Percentiles rank a stretch among this genome's conserved stretches.
Evolutionary conservation across 2,888 invertebrate genomes (phyloP).

Genomic region (Esperia sulphurella): DNA sequence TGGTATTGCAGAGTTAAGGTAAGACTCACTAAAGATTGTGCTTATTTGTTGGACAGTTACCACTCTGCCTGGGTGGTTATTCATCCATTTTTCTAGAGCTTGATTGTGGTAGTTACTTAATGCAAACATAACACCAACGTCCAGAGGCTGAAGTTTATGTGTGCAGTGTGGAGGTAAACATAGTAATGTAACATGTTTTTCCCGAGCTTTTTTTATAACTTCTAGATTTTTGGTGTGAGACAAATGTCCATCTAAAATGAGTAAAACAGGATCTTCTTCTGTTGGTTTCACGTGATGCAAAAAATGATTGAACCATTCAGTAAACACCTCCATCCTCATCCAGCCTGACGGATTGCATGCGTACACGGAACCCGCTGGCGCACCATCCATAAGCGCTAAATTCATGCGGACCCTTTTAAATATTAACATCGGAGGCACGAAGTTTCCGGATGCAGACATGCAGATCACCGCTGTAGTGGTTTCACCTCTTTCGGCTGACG

Average conservation of each 20-base stretch:
- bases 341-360: constrained; percentile 18
- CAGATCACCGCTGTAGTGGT: constrained; percentile 27
- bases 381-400: constrained; percentile 26
- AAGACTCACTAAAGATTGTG: constrained; percentile 12
- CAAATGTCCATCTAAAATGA: constrained; percentile 40
- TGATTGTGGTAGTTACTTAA: constrained; percentile 17
- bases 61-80: constrained; percentile 14
- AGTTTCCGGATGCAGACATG: constrained; percentile 25
- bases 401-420: constrained; percentile 25
- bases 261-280: constrained; percentile 28
- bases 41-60: constrained; percentile 12
- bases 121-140: constrained; percentile 16
- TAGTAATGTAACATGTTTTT: constrained; percentile 30
- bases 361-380: constrained; percentile 25
- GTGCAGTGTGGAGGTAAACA: constrained; percentile 33
- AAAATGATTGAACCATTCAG: constrained; percentile 46
- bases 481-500: constrained; percentile 26
- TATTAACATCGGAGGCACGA: constrained; percentile 28
- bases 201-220: constrained; percentile 23
- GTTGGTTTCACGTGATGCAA: constrained; percentile 23
- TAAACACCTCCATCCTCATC: constrained; percentile 36
- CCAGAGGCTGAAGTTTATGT: constrained; percentile 16
- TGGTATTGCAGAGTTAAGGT: constrained; percentile 13
- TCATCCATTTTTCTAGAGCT: constrained; percentile 17
- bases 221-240: constrained; percentile 35